phyloP scores from a whole-genome alignment of 2,113 vertebrate genomes.

The Colistium nudipinnis region DNA sequence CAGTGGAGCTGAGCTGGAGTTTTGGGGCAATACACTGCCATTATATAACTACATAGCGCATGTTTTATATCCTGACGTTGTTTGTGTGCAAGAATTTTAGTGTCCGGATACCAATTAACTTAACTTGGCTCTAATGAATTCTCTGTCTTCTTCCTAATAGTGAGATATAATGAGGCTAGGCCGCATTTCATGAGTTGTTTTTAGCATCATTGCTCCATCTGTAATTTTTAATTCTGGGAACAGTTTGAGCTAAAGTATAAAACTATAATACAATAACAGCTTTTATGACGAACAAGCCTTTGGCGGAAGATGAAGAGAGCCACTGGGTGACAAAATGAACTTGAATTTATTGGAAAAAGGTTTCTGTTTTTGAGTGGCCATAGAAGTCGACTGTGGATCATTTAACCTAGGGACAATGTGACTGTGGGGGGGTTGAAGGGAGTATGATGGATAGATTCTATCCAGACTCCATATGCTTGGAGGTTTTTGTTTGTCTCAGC shows the following conservation, averaged over 20 bases:
- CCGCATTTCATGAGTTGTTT: slow-evolving; percentile 18
- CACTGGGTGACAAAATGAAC: neutral
- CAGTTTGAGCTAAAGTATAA: slow-evolving; percentile 25
- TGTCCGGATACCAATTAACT: slow-evolving; percentile 6
- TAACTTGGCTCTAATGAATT: slow-evolving; percentile 11
- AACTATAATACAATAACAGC: too few relatives aligned
- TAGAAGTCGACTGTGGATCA: neutral
- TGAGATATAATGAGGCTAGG: slow-evolving; percentile 15
- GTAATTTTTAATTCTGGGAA: slow-evolving; percentile 5
- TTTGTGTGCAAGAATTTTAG: neutral
- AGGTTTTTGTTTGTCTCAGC: neutral
- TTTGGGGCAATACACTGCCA: too few relatives aligned
- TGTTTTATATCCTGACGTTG: slow-evolving; percentile 3
- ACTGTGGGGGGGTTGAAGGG: neutral
- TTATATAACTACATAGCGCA: neutral
- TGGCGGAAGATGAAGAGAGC: slow-evolving; percentile 13
- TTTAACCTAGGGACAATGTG: neutral
- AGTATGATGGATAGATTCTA: neutral
- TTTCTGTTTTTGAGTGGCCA: neutral
- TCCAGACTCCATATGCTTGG: neutral
- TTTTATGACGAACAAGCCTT: neutral
- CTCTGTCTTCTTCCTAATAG: neutral
- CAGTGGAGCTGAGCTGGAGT: neutral
- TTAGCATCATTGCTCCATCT: slow-evolving; percentile 19
- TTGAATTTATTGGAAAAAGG: neutral